Evolutionary conservation across 1,140 invertebrate species (phyloP).

Genomic region (Cydia strobilella): DNA sequence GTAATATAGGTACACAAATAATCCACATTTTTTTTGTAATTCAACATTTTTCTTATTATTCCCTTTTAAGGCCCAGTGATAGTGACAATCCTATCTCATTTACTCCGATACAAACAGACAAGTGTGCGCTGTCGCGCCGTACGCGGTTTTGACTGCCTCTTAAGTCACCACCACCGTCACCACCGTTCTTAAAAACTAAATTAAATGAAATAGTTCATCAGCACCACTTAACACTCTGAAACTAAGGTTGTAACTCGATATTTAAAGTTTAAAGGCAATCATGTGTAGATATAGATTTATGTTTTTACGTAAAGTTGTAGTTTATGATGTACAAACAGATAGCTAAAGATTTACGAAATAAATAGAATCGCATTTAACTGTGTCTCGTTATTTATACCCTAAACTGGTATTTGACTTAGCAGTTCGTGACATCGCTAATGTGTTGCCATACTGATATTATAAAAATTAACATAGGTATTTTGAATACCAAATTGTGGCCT

Average conservation of each 20-base stretch:
- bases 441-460: no score
- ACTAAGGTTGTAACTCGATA: conserved; percentile 78
- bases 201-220: neutral
- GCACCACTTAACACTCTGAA: conserved; percentile 58
- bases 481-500: no score
- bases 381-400: neutral
- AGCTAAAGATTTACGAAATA: conserved; percentile 71
- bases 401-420: neutral
- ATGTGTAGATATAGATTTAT: conserved; percentile 70
- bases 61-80: no score
- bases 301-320: conserved; percentile 77
- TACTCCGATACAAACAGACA: no score
- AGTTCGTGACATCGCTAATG: neutral
- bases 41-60: no score
- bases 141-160: no score
- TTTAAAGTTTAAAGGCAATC: conserved; percentile 66
- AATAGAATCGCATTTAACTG: conserved; percentile 54
- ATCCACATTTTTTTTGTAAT: no score
- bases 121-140: no score
- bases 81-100: no score
- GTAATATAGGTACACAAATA: no score
- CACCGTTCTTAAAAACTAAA: neutral
- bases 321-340: conserved; percentile 73
- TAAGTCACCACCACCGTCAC: no score
- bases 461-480: no score